phyloP scores from a whole-genome alignment of 2,113 vertebrate genomes.

The Proteles cristata region DNA sequence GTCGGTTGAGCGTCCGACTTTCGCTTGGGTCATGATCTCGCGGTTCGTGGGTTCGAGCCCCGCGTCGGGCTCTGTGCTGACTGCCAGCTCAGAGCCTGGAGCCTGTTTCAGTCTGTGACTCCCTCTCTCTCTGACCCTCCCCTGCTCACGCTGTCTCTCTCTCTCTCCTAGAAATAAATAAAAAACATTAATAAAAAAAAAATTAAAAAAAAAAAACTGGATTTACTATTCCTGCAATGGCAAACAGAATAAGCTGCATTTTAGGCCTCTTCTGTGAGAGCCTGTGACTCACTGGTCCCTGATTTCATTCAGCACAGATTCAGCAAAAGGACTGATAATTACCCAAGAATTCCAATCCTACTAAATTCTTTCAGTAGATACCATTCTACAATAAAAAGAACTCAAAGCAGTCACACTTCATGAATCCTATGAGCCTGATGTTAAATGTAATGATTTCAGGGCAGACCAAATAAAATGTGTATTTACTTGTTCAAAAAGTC shows the following conservation, averaged over 20 bases:
- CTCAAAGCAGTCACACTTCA: background rate
- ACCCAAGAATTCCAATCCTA: background rate
- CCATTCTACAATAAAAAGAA: background rate
- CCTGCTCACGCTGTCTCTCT: no score
- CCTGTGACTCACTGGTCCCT: background rate
- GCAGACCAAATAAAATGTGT: background rate
- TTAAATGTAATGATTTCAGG: background rate
- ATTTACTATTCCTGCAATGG: background rate
- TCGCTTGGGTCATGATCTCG: no score
- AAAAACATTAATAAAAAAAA: no score
- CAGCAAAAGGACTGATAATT: background rate
- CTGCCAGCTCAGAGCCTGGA: no score
- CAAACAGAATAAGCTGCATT: background rate
- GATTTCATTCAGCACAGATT: background rate
- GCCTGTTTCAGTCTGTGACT: no score
- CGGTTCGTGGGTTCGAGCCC: no score
- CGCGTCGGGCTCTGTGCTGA: no score
- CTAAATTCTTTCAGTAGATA: background rate
- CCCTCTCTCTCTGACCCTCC: no score
- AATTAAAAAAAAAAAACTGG: no score
- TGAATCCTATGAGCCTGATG: background rate
- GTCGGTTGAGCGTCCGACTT: no score
- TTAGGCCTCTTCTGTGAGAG: background rate
- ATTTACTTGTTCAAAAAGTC: conserved; percentile 3
- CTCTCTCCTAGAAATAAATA: no score